Evolutionary conservation across 2,797 vertebrate genomes (phyloP).

Genomic region (Nyctalus aviator): DNA sequence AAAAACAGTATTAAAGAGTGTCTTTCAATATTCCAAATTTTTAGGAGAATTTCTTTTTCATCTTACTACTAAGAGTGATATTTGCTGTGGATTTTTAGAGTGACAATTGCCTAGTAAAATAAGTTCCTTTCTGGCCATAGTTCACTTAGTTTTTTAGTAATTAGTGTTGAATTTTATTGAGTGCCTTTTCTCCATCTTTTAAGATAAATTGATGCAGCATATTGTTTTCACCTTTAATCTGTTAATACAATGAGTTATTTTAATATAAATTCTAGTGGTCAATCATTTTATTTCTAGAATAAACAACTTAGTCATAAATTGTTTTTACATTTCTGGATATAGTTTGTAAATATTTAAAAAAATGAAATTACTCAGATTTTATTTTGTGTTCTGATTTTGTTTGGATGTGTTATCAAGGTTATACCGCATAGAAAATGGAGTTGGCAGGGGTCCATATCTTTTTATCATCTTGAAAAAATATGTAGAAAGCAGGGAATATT

Average conservation of each 20-base stretch:
- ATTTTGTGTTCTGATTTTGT: neutral
- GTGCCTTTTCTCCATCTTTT: neutral
- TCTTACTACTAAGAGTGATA: neutral
- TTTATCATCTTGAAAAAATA: neutral
- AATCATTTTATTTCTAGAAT: neutral
- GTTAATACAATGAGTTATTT: neutral
- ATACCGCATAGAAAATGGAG: neutral
- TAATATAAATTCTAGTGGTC: neutral
- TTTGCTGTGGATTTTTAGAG: neutral
- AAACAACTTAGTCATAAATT: neutral
- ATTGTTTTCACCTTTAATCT: neutral
- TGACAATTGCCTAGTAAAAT: neutral
- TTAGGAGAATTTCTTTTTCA: neutral
- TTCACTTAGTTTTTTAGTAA: neutral
- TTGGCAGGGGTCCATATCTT: neutral
- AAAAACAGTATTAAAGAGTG: neutral
- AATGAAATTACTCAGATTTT: neutral
- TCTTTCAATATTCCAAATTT: neutral
- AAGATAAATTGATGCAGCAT: neutral
- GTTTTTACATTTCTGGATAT: neutral
- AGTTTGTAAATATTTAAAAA: neutral
- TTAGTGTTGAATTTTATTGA: neutral
- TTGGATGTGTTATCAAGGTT: neutral
- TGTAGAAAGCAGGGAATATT: neutral
- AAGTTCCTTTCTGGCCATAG: neutral